These are phyloP conservation scores for Sebastes miniatus DNA, from an alignment of 2,797 vertebrate genomes.

Conservation along the genomic window DNA sequence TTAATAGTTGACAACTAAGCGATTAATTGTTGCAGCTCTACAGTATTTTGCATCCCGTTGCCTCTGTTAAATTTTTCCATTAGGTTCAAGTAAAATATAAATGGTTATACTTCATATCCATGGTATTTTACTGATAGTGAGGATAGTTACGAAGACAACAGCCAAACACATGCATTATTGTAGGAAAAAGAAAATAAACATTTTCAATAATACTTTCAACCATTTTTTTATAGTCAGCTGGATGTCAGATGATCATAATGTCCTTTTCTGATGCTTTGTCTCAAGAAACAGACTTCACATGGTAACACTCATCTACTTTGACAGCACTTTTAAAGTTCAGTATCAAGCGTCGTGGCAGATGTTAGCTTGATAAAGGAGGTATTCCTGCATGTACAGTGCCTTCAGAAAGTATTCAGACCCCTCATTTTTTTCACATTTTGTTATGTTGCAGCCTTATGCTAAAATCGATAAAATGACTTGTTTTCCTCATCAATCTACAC, in stretches of 20 bases:
- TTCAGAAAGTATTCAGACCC: too few species aligned
- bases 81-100: neutral
- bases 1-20: too few species aligned
- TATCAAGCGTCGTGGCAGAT: neutral
- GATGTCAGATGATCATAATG: neutral
- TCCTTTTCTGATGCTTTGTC: neutral
- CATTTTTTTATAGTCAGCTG: neutral
- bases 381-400: neutral
- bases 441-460: too few species aligned
- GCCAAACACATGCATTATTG: neutral
- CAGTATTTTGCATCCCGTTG: neutral
- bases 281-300: neutral
- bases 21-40: too few species aligned
- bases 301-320: neutral
- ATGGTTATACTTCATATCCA: too few species aligned
- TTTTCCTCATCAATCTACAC: too few species aligned
- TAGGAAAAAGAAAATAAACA: neutral
- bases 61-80: neutral
- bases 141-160: neutral
- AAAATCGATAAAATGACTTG: too few species aligned
- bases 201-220: neutral
- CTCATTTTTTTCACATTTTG: too few species aligned
- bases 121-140: neutral
- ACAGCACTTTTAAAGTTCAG: neutral
- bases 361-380: neutral